Base-by-base conservation (phyloP, 2,113 vertebrate species). In the Microcebus jonahi region DNA sequence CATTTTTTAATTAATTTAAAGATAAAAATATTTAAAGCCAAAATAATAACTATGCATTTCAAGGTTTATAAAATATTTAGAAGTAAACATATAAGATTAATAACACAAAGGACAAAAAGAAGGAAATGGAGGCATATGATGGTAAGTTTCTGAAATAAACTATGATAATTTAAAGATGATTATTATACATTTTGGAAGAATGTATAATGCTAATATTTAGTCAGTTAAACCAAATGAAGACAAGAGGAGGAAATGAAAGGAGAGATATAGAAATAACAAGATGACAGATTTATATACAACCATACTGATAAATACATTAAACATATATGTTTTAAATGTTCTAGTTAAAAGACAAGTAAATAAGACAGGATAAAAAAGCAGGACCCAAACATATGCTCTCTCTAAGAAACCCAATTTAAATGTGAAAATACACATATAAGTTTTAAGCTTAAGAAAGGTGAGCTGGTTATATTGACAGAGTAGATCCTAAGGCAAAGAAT, bases 261-360 rank as follows among this genome's bases (percentile, higher is more conserved):
- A 65, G 29, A 73, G 4, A 34, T 36, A 70, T 25, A 59, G 86
- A 81, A 70, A 73, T 27, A 81, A 25, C 8, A 88, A 53, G 23
- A 21, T 23, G 42, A 63, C 9, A 76, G 3, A 59, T 67, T 89
- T 81, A 90, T 86, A 76, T 3, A 31, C n/a, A 92, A 45, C 2
- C n/a, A 45, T 17, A 84, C 6, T 93, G 34, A 68, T 80, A 93
- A 92, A 90, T 82, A 85, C 1, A 82, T 84, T 94, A 83, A 86
- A 63, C 48, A 21, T 29, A 61, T 36, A 27, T 65, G 17, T 42
- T 89, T 17, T 92, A 88, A 53, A 75, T 2, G 57, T 11, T 31
- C 12, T 57, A 88, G 48, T 91, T 81, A 70, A 86, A 95, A 92
- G 18, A 31, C 34, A 92, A 45, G 29, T 59, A 70, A 29, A 21